phyloP scores from a whole-genome alignment of 2,113 vertebrate genomes.

The Tor tambroides region DNA sequence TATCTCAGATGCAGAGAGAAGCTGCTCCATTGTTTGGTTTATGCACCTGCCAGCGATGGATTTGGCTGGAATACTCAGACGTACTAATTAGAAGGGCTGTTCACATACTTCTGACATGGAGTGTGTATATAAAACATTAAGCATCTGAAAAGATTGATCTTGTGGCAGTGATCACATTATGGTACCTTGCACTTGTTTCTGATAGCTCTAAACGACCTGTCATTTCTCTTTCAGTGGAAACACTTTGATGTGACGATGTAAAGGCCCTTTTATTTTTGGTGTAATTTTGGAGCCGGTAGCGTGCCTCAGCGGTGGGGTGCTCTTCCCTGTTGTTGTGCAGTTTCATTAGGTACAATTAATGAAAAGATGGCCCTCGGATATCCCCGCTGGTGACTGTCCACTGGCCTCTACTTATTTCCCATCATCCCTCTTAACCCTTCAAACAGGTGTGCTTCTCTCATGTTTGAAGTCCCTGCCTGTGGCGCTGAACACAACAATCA shows the following conservation, averaged over 20 bases:
- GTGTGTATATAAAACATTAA: slow-evolving; percentile 38
- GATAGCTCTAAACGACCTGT: slow-evolving; percentile 32
- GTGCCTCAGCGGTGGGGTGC: slow-evolving; percentile 76
- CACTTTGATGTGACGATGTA: slow-evolving; percentile 76
- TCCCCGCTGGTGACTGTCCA: slow-evolving; percentile 64
- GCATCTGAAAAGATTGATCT: slow-evolving; percentile 23
- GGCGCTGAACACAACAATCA: slow-evolving; percentile 64
- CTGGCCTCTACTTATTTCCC: slow-evolving; percentile 73
- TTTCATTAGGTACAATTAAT: slow-evolving; percentile 83
- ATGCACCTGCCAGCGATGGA: slow-evolving; percentile 1
- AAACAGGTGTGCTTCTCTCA: slow-evolving; percentile 74
- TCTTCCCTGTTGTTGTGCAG: slow-evolving; percentile 70
- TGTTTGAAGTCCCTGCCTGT: slow-evolving; percentile 19
- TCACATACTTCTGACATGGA: slow-evolving; percentile 19
- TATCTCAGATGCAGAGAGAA: background rate
- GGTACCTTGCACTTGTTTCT: slow-evolving; percentile 22
- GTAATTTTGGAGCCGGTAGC: slow-evolving; percentile 78
- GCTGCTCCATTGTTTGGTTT: slow-evolving; percentile 2
- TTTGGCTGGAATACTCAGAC: slow-evolving; percentile 5
- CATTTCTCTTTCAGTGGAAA: slow-evolving; percentile 68
- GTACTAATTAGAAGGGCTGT: background rate
- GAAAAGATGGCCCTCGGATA: slow-evolving; percentile 76
- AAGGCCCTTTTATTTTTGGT: slow-evolving; percentile 76
- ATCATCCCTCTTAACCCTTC: slow-evolving; percentile 56
- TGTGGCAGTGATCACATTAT: slow-evolving; percentile 19